Conservation (phyloP, 1,140 invertebrate genomes). For the Lethocerus indicus region DNA sequence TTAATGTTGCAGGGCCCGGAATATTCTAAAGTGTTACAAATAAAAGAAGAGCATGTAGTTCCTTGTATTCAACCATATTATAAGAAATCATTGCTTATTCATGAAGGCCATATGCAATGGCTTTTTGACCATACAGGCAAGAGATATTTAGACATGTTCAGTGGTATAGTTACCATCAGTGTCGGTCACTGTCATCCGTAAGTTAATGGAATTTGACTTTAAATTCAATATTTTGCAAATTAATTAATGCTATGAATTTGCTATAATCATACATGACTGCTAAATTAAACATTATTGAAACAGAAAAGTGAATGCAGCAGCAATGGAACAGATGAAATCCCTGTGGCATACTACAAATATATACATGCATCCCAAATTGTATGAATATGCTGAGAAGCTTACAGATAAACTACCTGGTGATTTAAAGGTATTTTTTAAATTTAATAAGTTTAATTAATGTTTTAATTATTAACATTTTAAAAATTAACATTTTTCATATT, state of each 20-base stretch:
- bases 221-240: too few relatives aligned
- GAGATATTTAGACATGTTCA: slow-evolving; percentile 87
- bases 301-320: slow-evolving; percentile 52
- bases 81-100: slow-evolving; percentile 64
- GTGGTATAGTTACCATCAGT: slow-evolving; percentile 89
- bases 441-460: not conserved
- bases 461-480: not conserved
- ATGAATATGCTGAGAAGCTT: slow-evolving; percentile 78
- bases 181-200: slow-evolving; percentile 98
- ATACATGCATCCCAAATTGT: slow-evolving; percentile 75
- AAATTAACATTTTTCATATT: not conserved
- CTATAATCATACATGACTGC: not conserved
- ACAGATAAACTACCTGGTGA: slow-evolving; percentile 63
- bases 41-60: slow-evolving; percentile 43
- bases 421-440: slow-evolving; percentile 44
- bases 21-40: slow-evolving; percentile 34
- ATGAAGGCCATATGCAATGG: slow-evolving; percentile 83
- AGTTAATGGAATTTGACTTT: slow-evolving; percentile 28
- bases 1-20: slow-evolving; percentile 28
- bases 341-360: slow-evolving; percentile 86
- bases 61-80: slow-evolving; percentile 62
- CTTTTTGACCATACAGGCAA: slow-evolving; percentile 73
- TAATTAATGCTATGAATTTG: not conserved
- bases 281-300: not conserved
- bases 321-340: slow-evolving; percentile 57